Conservation (phyloP, 2,797 vertebrate species). For the Erethizon dorsatum region DNA sequence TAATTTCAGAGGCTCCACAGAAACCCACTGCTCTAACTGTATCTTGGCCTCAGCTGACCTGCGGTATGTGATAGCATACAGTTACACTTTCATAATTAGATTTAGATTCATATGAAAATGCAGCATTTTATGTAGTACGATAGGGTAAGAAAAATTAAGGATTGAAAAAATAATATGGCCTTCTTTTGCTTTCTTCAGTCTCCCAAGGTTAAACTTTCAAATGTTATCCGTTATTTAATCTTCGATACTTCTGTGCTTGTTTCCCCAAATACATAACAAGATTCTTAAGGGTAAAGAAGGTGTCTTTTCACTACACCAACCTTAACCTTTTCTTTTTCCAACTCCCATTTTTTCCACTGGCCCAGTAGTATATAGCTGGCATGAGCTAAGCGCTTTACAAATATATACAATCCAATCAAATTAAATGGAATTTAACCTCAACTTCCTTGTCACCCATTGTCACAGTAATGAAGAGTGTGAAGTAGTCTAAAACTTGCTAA, state of each 20-base stretch:
- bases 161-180: neutral
- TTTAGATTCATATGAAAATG: slow-evolving; percentile 44
- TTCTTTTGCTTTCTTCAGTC: neutral
- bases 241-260: neutral
- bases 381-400: neutral
- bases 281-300: neutral
- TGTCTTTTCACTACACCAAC: neutral
- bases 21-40: neutral
- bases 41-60: neutral
- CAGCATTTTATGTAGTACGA: neutral
- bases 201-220: neutral
- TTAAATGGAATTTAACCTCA: neutral
- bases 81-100: neutral
- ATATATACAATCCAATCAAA: neutral
- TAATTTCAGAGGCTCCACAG: neutral
- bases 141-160: neutral
- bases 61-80: neutral
- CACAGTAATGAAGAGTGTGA: neutral
- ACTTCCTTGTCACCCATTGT: neutral
- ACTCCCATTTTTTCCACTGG: neutral
- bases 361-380: neutral
- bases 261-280: neutral
- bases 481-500: neutral
- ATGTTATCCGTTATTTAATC: neutral
- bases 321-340: neutral